Percentiles rank a stretch among this genome's conserved stretches.
Conservation (phyloP, 2,797 vertebrate species). For the Sebastes vulpes region DNA sequence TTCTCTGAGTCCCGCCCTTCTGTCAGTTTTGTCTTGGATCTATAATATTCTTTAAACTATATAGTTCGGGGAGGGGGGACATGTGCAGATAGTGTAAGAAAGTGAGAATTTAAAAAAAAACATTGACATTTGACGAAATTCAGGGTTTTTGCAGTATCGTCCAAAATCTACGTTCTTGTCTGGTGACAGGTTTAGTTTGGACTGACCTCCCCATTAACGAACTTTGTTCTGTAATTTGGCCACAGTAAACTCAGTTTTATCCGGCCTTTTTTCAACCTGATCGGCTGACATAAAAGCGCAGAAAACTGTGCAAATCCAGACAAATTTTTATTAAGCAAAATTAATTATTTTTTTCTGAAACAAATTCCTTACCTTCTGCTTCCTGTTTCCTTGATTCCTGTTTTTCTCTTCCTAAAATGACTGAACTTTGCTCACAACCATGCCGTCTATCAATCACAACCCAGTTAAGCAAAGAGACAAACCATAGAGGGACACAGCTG, state of each 20-base stretch:
- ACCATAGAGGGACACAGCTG: slow-evolving; percentile 44
- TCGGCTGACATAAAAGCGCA: not conserved
- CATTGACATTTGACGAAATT: not conserved
- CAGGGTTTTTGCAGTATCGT: not conserved
- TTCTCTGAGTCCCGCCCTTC: too few relatives aligned
- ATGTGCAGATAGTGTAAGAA: not conserved
- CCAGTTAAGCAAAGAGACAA: slow-evolving; percentile 42
- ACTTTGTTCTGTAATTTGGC: not conserved
- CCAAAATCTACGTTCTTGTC: not conserved
- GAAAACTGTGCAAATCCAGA: not conserved
- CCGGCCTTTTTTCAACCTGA: not conserved
- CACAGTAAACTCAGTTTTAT: not conserved
- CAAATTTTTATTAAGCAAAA: not conserved
- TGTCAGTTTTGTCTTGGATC: not conserved
- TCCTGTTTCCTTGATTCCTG: not conserved
- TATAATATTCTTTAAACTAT: not conserved
- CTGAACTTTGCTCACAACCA: not conserved
- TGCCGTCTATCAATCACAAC: slow-evolving; percentile 16
- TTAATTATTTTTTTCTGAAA: not conserved
- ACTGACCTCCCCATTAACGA: not conserved
- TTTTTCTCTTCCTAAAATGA: not conserved
- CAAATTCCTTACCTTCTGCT: not conserved
- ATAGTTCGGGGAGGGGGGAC: too few relatives aligned
- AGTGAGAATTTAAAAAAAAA: not conserved
- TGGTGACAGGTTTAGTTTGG: not conserved